Evolutionary conservation across 1,140 invertebrate genomes (phyloP).

Genomic region (Plutomurus gul): DNA sequence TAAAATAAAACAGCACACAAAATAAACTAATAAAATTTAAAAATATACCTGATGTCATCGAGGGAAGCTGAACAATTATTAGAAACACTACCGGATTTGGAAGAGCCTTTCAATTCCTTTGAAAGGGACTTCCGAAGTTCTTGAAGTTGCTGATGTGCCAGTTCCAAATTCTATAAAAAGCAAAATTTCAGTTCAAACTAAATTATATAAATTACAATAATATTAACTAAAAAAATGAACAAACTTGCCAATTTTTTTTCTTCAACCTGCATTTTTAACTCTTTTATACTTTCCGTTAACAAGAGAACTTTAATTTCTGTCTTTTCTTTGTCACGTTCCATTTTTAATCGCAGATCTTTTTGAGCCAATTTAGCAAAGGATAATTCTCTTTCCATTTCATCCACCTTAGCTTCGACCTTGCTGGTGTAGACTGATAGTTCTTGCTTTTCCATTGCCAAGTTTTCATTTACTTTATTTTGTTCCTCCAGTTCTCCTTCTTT

Average conservation of each 20-base stretch:
- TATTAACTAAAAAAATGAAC: too few relatives aligned
- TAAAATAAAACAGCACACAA: too few relatives aligned
- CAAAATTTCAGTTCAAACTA: neutral
- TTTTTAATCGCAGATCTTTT: neutral
- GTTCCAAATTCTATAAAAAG: constrained; percentile 36
- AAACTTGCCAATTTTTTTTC: too few relatives aligned
- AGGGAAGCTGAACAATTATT: constrained; percentile 7
- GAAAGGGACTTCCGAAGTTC: constrained; percentile 40
- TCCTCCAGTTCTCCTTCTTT: neutral
- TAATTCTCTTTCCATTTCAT: constrained; percentile 19
- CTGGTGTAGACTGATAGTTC: neutral
- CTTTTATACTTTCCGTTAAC: neutral
- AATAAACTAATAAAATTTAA: too few relatives aligned
- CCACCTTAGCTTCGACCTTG: constrained; percentile 1
- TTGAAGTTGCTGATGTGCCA: constrained; percentile 36
- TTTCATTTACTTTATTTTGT: neutral
- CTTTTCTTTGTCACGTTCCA: neutral
- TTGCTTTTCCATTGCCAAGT: constrained; percentile 25
- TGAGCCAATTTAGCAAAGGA: neutral
- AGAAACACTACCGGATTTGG: neutral
- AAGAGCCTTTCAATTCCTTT: constrained; percentile 35
- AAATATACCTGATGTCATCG: too few relatives aligned
- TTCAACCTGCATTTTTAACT: neutral
- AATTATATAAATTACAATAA: too few relatives aligned
- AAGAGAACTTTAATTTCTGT: neutral